These are phyloP conservation scores for Dastarcus helophoroides DNA, from an alignment of 2,888 invertebrate genomes.

Conservation along the genomic window DNA sequence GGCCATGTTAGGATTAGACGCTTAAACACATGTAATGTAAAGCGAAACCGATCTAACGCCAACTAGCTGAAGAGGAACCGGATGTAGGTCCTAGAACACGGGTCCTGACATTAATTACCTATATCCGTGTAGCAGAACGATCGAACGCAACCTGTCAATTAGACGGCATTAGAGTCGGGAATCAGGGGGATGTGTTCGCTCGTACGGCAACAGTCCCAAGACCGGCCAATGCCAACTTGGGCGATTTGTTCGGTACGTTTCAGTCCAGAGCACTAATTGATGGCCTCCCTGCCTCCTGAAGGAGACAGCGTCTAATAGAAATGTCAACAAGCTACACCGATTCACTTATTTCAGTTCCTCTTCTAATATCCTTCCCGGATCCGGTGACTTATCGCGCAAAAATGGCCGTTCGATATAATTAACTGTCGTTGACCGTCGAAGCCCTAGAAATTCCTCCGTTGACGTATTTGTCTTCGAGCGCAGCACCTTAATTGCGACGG, in stretches of 20 bases:
- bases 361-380: too few relatives aligned
- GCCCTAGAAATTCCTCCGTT: too few relatives aligned
- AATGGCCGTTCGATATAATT: too few relatives aligned
- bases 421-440: too few relatives aligned
- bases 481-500: constrained; percentile 24
- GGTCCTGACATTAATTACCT: constrained; percentile 40
- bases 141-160: constrained; percentile 40
- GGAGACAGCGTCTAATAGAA: constrained; percentile 36
- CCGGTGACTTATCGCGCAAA: too few relatives aligned
- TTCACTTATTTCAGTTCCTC: constrained; percentile 20
- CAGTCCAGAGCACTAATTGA: constrained; percentile 36
- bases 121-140: constrained; percentile 37
- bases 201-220: neutral
- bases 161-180: constrained; percentile 34
- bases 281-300: constrained; percentile 32
- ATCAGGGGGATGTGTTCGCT: constrained; percentile 6
- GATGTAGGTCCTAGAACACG: constrained; percentile 25
- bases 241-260: constrained; percentile 29
- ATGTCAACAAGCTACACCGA: constrained; percentile 31
- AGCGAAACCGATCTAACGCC: constrained; percentile 29
- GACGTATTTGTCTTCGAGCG: constrained; percentile 12
- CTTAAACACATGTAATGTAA: constrained; percentile 34
- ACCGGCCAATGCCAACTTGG: constrained; percentile 18
- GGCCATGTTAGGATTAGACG: constrained; percentile 17
- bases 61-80: constrained; percentile 14